These are phyloP conservation scores for Tyria jacobaeae DNA, from an alignment of 2,888 invertebrate species.

Conservation along the genomic window DNA sequence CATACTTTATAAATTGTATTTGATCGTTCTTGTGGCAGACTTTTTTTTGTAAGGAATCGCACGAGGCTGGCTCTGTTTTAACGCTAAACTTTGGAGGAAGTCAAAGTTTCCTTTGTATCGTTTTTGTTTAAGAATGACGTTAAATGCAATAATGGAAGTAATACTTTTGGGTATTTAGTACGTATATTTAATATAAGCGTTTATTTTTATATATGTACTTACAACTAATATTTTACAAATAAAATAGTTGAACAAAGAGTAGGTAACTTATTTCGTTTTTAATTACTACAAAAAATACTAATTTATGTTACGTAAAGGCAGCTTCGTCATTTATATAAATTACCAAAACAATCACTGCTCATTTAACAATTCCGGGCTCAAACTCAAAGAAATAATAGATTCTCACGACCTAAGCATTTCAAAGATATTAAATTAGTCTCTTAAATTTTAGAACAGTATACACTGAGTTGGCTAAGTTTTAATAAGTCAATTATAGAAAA, in stretches of 20 bases:
- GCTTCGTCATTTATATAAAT: not conserved
- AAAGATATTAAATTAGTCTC: not conserved
- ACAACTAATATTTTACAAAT: not conserved
- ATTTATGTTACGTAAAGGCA: not conserved
- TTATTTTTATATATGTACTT: too few species aligned
- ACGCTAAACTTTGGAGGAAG: not conserved
- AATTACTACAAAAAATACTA: not conserved
- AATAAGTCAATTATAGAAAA: not conserved
- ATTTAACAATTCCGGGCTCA: not conserved
- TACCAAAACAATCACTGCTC: not conserved
- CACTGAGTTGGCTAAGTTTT: not conserved
- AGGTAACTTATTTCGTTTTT: not conserved
- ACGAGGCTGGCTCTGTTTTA: not conserved
- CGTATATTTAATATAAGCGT: too few species aligned
- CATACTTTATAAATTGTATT: constrained; percentile 16
- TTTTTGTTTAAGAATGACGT: not conserved
- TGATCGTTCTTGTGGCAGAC: constrained; percentile 9
- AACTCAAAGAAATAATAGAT: not conserved
- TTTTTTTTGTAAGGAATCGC: constrained; percentile 24
- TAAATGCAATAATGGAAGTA: too few species aligned
- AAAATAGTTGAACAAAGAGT: not conserved
- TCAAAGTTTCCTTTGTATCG: not conserved
- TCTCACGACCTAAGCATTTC: not conserved
- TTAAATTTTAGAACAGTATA: not conserved
- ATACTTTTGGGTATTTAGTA: not conserved